Base-by-base conservation (phyloP, 2,113 vertebrate genomes). In the Pitta sordida region DNA sequence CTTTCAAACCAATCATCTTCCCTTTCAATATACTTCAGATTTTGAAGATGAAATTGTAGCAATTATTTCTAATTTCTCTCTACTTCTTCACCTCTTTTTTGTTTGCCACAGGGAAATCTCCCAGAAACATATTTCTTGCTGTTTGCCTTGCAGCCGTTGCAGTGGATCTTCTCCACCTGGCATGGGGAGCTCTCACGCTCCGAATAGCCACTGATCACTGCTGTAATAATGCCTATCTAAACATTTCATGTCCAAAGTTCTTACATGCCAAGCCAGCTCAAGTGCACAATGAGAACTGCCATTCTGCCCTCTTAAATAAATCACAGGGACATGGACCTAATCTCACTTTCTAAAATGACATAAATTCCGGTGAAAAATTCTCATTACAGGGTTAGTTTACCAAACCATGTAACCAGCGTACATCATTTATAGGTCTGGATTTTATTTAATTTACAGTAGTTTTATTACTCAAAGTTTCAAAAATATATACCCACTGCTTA, bases 151-250 rank as follows among this genome's bases (percentile, higher is more conserved):
- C 1, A 7, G 34, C 17, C 8, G 10, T 23, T 22, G 9, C 1
- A 7, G 34, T 15, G 0, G 23, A 65, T 43, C 30, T 1, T 2
- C 52, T 56, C 32, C 1, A 2, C 39, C 53, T 46, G 30, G 36
- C n/a, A 59, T 59, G 46, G 58, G 51, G 60, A 83, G 60, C 24
- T 20, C 1, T 0, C 2, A 3, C 23, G 6, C 39, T 59, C 58
- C 17, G 29, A 79, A 13, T 6, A 20, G 77, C 15, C 19, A 4
- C 27, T 86, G 58, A 36, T 51, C 9, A 3, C 11, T 78, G 36
- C 24, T 77, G 14, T 32, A 65, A 80, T 18, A 52, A 63, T n/a
- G 36, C 13, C 44, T 34, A 19, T 23, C 67, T 53, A 90, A 69
- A 80, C 16, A 21, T 49, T 73, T 62, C 13, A 9, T 36, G 32